Evolutionary conservation across 2,888 invertebrate genomes (phyloP), one percentile per base, ranked within the genome.

Genomic region (Podotricha telesiphe): DNA sequence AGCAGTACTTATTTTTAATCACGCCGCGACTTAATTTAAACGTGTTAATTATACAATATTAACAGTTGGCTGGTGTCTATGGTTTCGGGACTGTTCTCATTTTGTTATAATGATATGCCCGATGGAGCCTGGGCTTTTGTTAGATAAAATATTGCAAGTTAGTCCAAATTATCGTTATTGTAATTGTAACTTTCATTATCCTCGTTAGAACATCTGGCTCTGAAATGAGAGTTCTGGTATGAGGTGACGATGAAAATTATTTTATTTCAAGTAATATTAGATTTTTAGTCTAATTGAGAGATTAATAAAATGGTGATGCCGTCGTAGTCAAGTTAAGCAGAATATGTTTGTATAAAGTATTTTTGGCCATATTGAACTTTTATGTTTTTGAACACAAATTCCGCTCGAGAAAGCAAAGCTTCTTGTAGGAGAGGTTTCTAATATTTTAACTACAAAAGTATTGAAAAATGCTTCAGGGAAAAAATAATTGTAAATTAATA

Each of bases 21-120:
- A 58, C 37, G n/a, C 47, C 45, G 22, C n/a, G 70, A 62, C 70
- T 70, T 70, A 70, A 70, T 73, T 67, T 68, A 66, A 69, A 59
- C 64, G 45, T 68, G 66, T 69, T 71, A 68, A 71, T 68, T 67
- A 71, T 64, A 58, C 63, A 58, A 59, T 69, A 64, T 55, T 55
- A 68, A 65, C 62, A 65, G 56, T 62, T 55, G 55, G 55, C 70
- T 58, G 48, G 68, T 66, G 66, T 63, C 71, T 69, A 68, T 51
- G 66, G 71, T 63, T 68, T 65, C 61, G 47, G 42, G 47, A 56
- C 48, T 48, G 62, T 47, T 34, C 71, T 53, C 63, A 58, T 69
- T 68, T 45, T 63, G 67, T 68, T 64, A 45, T 68, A 74, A 72
- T 69, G 65, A 69, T 66, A 68, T 67, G 56, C 56, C 34, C 42